Percentiles rank a stretch among this genome's conserved stretches.
Evolutionary conservation across 2,797 vertebrate species (phyloP).

Genomic region (Molossus alvarezi): DNA sequence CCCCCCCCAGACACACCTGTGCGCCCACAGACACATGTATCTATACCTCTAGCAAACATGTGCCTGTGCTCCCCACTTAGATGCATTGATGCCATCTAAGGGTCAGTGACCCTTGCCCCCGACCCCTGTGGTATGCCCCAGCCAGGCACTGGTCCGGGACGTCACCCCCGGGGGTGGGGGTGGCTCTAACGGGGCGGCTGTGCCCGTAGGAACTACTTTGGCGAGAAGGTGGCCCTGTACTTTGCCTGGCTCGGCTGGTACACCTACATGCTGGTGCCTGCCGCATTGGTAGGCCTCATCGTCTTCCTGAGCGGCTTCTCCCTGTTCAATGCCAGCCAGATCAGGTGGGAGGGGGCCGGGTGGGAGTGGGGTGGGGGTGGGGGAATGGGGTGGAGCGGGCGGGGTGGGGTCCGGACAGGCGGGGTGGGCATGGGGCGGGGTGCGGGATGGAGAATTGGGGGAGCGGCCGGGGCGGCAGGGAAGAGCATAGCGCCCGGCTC

Average conservation of each 20-base stretch:
- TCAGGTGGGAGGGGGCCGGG: constrained; percentile 92
- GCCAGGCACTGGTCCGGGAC: not conserved
- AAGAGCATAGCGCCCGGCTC: not conserved
- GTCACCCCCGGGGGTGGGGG: not conserved
- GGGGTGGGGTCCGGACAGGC: fast-evolving
- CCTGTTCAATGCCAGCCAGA: constrained; percentile 92
- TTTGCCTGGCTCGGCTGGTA: constrained; percentile 98
- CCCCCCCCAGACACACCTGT: not conserved
- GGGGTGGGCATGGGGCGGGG: not conserved
- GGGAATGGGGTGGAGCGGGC: fast-evolving
- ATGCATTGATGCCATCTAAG: not conserved
- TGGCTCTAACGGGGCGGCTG: not conserved
- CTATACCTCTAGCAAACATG: not conserved
- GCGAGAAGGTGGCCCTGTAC: constrained; percentile 97
- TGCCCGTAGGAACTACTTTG: constrained; percentile 94
- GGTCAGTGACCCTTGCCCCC: no score
- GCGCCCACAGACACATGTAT: not conserved
- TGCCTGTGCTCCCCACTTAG: not conserved
- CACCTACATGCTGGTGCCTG: constrained; percentile 93
- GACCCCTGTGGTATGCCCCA: fast-evolving
- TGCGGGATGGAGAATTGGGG: not conserved
- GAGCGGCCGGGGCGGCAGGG: not conserved
- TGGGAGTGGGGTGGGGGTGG: fast-evolving
- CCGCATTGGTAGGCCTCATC: constrained; percentile 91
- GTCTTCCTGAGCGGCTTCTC: constrained; percentile 93